These are phyloP conservation scores for Antennarius maculatus DNA, from an alignment of 2,797 vertebrate species.

Conservation along the genomic window DNA sequence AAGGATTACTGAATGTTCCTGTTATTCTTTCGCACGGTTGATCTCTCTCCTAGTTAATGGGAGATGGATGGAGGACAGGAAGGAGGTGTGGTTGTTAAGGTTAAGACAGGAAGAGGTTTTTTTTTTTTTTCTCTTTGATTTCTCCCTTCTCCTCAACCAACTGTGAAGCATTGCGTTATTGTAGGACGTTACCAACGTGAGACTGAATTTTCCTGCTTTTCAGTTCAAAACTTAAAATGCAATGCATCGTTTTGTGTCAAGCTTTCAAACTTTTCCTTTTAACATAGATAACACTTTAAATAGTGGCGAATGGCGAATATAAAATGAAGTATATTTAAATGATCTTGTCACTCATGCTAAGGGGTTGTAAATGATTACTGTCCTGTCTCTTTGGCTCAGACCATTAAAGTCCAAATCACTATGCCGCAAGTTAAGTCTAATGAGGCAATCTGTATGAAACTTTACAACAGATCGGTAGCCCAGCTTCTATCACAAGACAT, in stretches of 20 bases:
- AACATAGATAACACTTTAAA: neutral
- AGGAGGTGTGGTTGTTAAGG: neutral
- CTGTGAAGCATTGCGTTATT: neutral
- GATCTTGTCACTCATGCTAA: neutral
- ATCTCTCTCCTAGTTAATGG: slow-evolving; percentile 43
- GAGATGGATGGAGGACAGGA: neutral
- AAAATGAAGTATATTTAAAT: neutral
- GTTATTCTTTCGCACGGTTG: slow-evolving; percentile 66
- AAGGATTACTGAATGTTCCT: slow-evolving; percentile 44
- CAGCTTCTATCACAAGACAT: slow-evolving; percentile 23
- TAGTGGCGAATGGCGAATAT: neutral
- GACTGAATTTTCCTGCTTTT: too few species aligned
- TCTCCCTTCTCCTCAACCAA: neutral
- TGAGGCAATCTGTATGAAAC: slow-evolving; percentile 64
- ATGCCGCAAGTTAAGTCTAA: slow-evolving; percentile 24
- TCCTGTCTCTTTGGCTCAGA: slow-evolving; percentile 4
- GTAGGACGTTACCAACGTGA: neutral
- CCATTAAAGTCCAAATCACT: slow-evolving; percentile 24
- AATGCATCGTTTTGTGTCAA: too few species aligned
- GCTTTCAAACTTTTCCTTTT: neutral
- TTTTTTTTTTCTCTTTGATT: neutral
- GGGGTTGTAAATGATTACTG: neutral
- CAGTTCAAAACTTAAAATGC: too few species aligned
- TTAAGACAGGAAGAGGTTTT: slow-evolving; percentile 10
- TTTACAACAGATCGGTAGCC: slow-evolving; percentile 22